Evolutionary conservation across 2,113 vertebrate genomes (phyloP).

Genomic region (Larimichthys crocea): DNA sequence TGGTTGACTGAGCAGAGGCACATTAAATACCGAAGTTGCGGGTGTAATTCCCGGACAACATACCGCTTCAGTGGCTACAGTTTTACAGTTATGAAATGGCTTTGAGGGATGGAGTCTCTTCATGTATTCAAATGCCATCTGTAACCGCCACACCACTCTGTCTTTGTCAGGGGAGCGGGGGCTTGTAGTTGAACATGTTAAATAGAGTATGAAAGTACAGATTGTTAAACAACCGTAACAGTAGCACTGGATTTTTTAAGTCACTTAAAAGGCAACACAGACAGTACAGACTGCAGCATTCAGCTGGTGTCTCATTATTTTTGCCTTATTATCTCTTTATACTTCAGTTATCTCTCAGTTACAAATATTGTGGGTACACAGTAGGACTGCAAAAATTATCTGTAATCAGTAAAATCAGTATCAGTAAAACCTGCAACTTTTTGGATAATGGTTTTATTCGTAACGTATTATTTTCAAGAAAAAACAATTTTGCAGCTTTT

Average conservation of each 20-base stretch:
- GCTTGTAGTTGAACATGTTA: slow-evolving; percentile 11
- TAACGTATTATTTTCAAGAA: too few relatives aligned
- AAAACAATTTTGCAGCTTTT: too few relatives aligned
- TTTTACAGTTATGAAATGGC: slow-evolving; percentile 31
- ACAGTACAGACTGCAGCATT: slow-evolving; percentile 9
- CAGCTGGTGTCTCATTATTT: slow-evolving; percentile 26
- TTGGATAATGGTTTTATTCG: not conserved
- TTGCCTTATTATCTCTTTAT: slow-evolving; percentile 22
- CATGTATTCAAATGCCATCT: slow-evolving; percentile 24
- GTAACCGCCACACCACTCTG: not conserved
- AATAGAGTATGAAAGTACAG: slow-evolving; percentile 40
- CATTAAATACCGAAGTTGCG: slow-evolving; percentile 36
- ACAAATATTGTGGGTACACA: not conserved
- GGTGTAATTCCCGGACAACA: slow-evolving; percentile 46
- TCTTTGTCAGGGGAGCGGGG: not conserved
- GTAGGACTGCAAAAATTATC: not conserved
- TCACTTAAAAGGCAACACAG: slow-evolving; percentile 17
- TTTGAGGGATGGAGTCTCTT: slow-evolving; percentile 42
- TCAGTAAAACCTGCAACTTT: not conserved
- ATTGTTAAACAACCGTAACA: slow-evolving; percentile 38
- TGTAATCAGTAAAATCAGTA: not conserved
- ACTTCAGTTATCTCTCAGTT: slow-evolving; percentile 14
- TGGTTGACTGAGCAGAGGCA: not conserved
- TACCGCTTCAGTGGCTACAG: slow-evolving; percentile 8
- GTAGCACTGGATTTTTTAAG: not conserved